Evolutionary conservation across 1,140 invertebrate species (phyloP).

Genomic region (Temnothorax curvispinosus): DNA sequence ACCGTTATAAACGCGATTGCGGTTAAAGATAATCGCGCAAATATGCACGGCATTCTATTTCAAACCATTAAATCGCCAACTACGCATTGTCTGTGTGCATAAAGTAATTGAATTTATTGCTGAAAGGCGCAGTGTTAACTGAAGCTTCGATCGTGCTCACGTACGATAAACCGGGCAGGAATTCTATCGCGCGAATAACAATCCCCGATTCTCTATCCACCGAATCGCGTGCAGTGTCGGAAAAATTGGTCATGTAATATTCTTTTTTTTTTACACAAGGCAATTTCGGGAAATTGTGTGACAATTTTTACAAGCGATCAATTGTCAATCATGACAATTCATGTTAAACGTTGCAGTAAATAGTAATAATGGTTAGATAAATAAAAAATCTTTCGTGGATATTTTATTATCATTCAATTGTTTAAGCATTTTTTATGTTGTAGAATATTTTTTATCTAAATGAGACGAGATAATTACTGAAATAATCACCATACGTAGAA

Average conservation of each 20-base stretch:
- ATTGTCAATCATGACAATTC: not conserved
- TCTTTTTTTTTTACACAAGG: not conserved
- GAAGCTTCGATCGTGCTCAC: conserved; percentile 25
- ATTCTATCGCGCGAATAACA: conserved; percentile 32
- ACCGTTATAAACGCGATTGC: not conserved
- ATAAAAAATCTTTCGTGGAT: not conserved
- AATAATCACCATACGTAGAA: not conserved
- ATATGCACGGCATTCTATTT: conserved; percentile 33
- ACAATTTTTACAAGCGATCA: not conserved
- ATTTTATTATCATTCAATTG: not conserved
- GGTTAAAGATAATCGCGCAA: conserved; percentile 14
- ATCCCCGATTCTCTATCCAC: not conserved
- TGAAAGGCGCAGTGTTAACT: conserved; percentile 27
- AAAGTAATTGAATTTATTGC: conserved; percentile 40
- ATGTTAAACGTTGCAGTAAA: not conserved
- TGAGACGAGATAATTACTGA: not conserved
- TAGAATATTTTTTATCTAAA: not conserved
- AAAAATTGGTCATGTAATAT: not conserved
- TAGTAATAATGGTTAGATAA: not conserved
- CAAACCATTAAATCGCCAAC: conserved; percentile 18
- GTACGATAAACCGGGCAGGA: conserved; percentile 16
- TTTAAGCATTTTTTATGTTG: not conserved
- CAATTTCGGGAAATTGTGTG: not conserved
- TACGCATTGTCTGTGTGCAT: conserved; percentile 3
- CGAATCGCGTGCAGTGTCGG: not conserved